Evolutionary conservation across 1,140 invertebrate genomes (phyloP).

Genomic region (Apis mellifera): DNA sequence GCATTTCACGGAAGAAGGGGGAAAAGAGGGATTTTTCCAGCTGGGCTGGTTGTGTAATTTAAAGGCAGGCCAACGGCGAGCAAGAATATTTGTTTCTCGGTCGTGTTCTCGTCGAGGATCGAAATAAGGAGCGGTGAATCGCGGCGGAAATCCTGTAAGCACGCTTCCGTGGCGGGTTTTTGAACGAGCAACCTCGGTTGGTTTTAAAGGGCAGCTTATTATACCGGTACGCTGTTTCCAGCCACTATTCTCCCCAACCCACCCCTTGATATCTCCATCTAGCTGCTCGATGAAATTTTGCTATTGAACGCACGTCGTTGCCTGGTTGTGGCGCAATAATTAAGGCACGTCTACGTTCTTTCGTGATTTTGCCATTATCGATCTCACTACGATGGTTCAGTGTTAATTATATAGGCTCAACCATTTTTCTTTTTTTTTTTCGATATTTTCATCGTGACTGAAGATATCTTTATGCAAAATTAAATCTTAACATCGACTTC

Average conservation of each 20-base stretch:
- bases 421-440: neutral
- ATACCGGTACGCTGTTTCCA: conserved; percentile 17
- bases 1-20: neutral
- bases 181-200: conserved; percentile 24
- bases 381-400: neutral
- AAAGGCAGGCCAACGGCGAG: neutral
- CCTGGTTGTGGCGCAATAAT: conserved; percentile 5
- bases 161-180: conserved; percentile 17
- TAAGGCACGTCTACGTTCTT: conserved; percentile 14
- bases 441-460: neutral
- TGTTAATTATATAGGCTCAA: conserved; percentile 10
- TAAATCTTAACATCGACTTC: neutral
- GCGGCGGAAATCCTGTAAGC: conserved; percentile 23
- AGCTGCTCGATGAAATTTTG: conserved; percentile 23
- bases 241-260: neutral
- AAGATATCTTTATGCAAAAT: neutral
- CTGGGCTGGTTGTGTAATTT: conserved; percentile 4
- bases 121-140: conserved; percentile 21
- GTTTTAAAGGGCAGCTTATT: conserved; percentile 39
- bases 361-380: conserved; percentile 6
- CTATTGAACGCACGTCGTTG: conserved; percentile 31
- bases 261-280: neutral
- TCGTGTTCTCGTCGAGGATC: neutral
- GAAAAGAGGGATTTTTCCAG: neutral
- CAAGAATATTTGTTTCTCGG: conserved; percentile 29